A percentile compares a stretch with the other conserved stretches of the same genome.
Evolutionary conservation across 2,888 invertebrate species (phyloP).

Genomic region (Sceliomorpha sp.): DNA sequence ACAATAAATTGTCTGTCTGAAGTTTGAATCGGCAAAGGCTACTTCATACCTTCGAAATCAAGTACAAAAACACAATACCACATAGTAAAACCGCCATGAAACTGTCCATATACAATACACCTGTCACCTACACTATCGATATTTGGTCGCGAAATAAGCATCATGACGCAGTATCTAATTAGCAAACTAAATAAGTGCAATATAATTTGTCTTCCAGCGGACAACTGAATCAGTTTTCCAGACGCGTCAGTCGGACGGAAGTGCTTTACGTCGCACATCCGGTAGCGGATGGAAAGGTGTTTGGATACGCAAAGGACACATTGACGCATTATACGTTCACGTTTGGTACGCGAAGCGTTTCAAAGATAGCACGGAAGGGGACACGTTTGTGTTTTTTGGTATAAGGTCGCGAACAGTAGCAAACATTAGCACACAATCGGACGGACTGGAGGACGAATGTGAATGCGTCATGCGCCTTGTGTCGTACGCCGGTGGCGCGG

Average conservation of each 20-base stretch:
- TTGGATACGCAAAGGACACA: constrained; percentile 19
- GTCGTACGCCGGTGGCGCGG: constrained; percentile 61
- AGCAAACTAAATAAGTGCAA: too few relatives aligned
- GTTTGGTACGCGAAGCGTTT: constrained; percentile 43
- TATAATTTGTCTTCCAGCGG: too few relatives aligned
- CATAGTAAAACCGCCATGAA: too few relatives aligned
- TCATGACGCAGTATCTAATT: too few relatives aligned
- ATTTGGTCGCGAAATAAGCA: too few relatives aligned
- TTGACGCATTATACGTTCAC: constrained; percentile 43
- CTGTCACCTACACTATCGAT: too few relatives aligned
- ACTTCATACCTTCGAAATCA: too few relatives aligned
- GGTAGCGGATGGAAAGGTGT: constrained; percentile 37
- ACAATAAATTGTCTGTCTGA: too few relatives aligned
- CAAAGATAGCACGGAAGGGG: constrained; percentile 20
- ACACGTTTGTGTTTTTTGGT: constrained; percentile 49
- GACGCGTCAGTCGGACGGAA: constrained; percentile 44
- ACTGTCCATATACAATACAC: too few relatives aligned
- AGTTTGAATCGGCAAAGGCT: too few relatives aligned
- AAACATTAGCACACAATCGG: constrained; percentile 80
- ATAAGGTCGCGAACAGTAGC: constrained; percentile 67
- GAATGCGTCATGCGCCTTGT: constrained; percentile 63
- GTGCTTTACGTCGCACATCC: constrained; percentile 38
- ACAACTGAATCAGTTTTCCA: constrained; percentile 33
- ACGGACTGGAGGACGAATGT: constrained; percentile 73
- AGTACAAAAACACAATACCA: too few relatives aligned